phyloP scores from a whole-genome alignment of 2,113 vertebrate genomes.

The Nycticryphes semicollaris region DNA sequence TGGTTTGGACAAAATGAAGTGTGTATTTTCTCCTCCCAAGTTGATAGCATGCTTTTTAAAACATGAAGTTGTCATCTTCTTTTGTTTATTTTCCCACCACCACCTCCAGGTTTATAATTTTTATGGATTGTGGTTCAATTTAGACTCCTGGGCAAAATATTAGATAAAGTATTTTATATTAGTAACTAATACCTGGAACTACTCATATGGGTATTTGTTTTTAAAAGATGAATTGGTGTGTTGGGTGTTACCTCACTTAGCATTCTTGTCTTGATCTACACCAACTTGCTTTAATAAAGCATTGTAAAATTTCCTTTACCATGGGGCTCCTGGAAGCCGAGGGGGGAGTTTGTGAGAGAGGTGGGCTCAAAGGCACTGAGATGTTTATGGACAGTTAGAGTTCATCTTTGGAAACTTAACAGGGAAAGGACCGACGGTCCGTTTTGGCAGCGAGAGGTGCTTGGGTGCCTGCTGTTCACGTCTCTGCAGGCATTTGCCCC shows the following conservation, averaged over 20 bases:
- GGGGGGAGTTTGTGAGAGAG: background rate
- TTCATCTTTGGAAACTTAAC: background rate
- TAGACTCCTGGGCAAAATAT: background rate
- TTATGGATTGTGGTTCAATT: background rate
- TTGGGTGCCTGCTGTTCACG: accelerated
- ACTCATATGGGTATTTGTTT: accelerated
- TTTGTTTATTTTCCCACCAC: background rate
- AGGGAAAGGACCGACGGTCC: background rate
- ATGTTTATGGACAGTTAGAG: background rate
- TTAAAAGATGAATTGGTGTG: background rate
- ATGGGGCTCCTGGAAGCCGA: background rate
- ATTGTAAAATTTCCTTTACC: background rate
- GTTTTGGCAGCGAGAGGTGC: accelerated
- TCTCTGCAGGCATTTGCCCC: accelerated
- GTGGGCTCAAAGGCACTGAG: background rate
- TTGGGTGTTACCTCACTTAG: background rate
- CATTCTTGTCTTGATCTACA: background rate
- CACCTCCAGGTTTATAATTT: background rate
- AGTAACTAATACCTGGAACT: background rate
- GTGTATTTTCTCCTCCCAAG: background rate
- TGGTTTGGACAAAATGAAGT: background rate
- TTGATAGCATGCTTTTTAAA: background rate
- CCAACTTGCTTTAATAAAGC: accelerated
- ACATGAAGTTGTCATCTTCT: background rate
- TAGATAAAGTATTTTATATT: background rate